Conservation (phyloP, 2,888 invertebrate genomes). For the Augiades crinisus region DNA sequence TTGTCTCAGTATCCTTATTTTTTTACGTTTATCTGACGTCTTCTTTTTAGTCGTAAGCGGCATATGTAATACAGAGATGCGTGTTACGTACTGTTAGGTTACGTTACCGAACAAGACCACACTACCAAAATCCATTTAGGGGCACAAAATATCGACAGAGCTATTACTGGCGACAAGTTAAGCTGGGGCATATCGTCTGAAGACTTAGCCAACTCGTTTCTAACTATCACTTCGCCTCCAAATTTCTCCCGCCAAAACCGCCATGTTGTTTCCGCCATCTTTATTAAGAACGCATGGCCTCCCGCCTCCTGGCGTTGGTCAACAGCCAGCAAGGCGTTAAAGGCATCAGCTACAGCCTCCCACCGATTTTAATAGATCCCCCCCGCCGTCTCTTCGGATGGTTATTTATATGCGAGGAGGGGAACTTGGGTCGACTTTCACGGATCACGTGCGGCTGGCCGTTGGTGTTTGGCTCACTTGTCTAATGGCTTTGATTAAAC, state of each 20-base stretch:
- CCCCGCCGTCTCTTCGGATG: conserved; percentile 40
- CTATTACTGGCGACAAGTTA: conserved; percentile 20
- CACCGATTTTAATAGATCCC: conserved; percentile 56
- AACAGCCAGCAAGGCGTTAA: conserved; percentile 79
- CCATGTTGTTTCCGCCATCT: conserved; percentile 70
- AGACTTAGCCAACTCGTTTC: conserved; percentile 24
- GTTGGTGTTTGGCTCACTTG: conserved; percentile 76
- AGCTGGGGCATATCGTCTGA: conserved; percentile 16
- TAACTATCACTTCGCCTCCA: conserved; percentile 43
- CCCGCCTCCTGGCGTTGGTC: conserved; percentile 77
- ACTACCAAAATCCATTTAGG: conserved; percentile 19
- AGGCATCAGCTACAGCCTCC: conserved; percentile 73
- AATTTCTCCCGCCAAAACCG: conserved; percentile 60
- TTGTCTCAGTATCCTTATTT: no score
- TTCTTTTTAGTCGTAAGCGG: no score
- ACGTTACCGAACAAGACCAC: conserved; percentile 2
- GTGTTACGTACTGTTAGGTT: no score
- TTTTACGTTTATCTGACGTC: no score
- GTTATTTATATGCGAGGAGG: conserved; percentile 37
- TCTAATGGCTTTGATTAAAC: conserved; percentile 81
- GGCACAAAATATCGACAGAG: conserved; percentile 17
- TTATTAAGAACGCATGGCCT: conserved; percentile 78
- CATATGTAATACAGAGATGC: no score
- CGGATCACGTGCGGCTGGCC: conserved; percentile 53
- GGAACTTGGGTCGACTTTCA: conserved; percentile 45